phyloP scores from a whole-genome alignment of 2,113 vertebrate genomes.

The Cyprinodon tularosa region DNA sequence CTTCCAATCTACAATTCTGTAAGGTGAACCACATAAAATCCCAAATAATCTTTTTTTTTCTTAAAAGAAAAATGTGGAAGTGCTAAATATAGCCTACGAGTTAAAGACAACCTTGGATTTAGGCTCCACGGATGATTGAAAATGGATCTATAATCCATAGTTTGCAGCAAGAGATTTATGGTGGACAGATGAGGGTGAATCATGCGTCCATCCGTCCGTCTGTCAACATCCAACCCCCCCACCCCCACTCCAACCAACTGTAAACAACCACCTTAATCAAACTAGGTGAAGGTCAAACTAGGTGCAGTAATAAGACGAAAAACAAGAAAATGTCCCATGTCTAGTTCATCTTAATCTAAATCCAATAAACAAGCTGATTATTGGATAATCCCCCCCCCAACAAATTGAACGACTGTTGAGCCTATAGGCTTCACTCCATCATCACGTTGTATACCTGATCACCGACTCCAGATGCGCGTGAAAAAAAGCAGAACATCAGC shows the following conservation, averaged over 20 bases:
- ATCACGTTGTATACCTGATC: neutral
- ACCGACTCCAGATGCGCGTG: neutral
- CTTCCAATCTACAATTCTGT: neutral
- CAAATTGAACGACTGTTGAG: constrained; percentile 1
- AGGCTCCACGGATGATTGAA: neutral
- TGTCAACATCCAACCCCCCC: constrained; percentile 8
- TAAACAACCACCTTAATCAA: constrained; percentile 63
- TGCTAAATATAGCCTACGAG: neutral
- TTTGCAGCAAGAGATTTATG: constrained; percentile 39
- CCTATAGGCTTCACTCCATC: constrained; percentile 34
- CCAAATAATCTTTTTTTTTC: neutral
- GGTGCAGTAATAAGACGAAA: neutral
- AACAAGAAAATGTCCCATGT: neutral
- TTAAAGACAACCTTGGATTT: neutral
- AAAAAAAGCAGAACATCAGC: neutral
- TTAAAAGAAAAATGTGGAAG: neutral
- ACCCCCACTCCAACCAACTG: constrained; percentile 50
- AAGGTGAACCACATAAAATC: neutral
- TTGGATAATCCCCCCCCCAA: neutral
- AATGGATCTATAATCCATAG: neutral
- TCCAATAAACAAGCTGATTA: neutral
- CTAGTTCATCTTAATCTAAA: accelerated
- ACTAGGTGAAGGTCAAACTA: constrained; percentile 60
- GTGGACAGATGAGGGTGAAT: constrained; percentile 28
- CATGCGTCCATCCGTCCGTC: constrained; percentile 15